These are phyloP conservation scores for Galleria mellonella DNA, from an alignment of 1,140 invertebrate species.

Conservation along the genomic window DNA sequence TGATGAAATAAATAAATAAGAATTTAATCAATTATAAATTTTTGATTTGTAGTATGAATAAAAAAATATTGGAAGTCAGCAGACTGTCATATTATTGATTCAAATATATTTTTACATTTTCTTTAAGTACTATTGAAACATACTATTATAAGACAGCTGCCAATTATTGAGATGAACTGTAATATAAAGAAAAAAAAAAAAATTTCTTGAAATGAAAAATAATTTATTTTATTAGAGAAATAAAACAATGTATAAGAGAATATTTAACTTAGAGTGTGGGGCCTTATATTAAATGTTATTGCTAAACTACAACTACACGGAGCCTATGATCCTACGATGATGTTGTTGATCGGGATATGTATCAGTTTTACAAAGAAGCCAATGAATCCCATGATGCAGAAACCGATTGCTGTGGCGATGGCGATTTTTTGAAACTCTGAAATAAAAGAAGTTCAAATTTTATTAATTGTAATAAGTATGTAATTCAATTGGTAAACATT, in stretches of 20 bases:
- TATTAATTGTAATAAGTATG: too few relatives aligned
- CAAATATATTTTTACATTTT: too few relatives aligned
- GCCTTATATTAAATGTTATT: constrained; percentile 3
- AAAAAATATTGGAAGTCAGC: too few relatives aligned
- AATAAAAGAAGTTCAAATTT: constrained; percentile 48
- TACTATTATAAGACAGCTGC: too few relatives aligned
- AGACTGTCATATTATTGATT: too few relatives aligned
- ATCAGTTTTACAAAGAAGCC: constrained; percentile 99
- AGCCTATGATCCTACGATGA: constrained; percentile 90
- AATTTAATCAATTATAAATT: too few relatives aligned
- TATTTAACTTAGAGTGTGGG: constrained; percentile 1
- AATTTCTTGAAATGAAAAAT: constrained; percentile 5
- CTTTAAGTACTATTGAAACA: too few relatives aligned
- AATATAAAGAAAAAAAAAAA: constrained; percentile 23
- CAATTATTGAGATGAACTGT: too few relatives aligned
- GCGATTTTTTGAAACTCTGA: constrained; percentile 99
- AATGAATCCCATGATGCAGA: constrained; percentile 99
- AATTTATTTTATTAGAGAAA: constrained; percentile 2
- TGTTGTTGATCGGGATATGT: constrained; percentile 99
- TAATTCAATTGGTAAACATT: too few relatives aligned
- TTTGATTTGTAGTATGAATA: too few relatives aligned
- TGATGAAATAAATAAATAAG: too few relatives aligned
- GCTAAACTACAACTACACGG: constrained; percentile 5
- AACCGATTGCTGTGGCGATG: constrained; percentile 99
- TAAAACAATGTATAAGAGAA: background rate